A percentile compares a stretch with the other conserved stretches of the same genome.
Evolutionary conservation across 1,140 invertebrate species (phyloP).

Genomic region (Plectrocnemia conspersa): DNA sequence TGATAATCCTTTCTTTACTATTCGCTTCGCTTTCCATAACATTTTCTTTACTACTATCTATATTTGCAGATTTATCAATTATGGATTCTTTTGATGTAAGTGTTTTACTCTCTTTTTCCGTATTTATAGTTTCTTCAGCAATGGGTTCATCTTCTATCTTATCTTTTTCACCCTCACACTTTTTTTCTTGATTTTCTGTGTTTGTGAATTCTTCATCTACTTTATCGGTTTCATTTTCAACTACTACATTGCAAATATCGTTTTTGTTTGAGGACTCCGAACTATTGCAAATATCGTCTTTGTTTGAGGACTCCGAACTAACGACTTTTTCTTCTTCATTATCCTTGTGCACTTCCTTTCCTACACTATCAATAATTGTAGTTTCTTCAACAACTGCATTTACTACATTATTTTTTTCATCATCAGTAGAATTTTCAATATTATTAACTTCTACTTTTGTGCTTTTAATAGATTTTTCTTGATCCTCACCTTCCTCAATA

Average conservation of each 20-base stretch:
- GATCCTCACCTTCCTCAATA: not conserved
- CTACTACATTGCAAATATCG: not conserved
- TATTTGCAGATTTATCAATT: not conserved
- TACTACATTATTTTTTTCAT: too few relatives aligned
- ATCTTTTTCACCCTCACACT: slow-evolving; percentile 22
- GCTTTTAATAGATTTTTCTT: not conserved
- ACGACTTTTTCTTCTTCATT: too few relatives aligned
- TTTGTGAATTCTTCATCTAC: not conserved
- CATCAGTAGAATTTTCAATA: not conserved
- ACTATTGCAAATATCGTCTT: too few relatives aligned
- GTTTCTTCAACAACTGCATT: slow-evolving; percentile 3
- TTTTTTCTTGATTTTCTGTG: slow-evolving; percentile 23
- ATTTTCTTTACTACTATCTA: too few relatives aligned
- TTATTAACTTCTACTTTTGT: not conserved
- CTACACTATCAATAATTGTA: slow-evolving; percentile 14
- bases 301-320: too few relatives aligned
- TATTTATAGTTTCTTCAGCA: not conserved
- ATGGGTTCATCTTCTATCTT: slow-evolving; percentile 19
- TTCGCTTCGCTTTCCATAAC: too few relatives aligned
- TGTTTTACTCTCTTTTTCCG: not conserved
- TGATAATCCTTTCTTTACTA: too few relatives aligned
- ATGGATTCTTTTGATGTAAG: not conserved
- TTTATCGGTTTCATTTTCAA: too few relatives aligned
- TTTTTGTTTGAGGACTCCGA: not conserved
- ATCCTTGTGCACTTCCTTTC: too few relatives aligned